Evolutionary conservation across 2,888 invertebrate genomes (phyloP).

Genomic region (Nemotelus pantherinus): DNA sequence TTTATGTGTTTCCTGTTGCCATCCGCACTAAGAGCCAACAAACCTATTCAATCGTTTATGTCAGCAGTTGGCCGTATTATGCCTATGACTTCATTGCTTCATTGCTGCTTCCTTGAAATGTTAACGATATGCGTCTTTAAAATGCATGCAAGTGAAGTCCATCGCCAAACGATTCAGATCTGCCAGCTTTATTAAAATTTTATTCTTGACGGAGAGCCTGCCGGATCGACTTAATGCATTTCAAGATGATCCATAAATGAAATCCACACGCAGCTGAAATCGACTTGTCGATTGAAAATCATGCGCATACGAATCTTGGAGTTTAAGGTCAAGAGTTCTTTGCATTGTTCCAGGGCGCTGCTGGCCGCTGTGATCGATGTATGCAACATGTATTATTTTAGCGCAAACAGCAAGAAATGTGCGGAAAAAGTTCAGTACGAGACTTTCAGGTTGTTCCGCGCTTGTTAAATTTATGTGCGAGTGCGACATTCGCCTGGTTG

Average conservation of each 20-base stretch:
- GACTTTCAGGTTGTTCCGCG: conserved; percentile 26
- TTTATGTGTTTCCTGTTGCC: no score
- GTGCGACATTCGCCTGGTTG: conserved; percentile 28
- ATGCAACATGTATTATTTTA: conserved; percentile 35
- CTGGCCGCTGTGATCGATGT: conserved; percentile 20
- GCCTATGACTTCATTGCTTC: conserved; percentile 23
- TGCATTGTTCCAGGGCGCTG: conserved; percentile 30
- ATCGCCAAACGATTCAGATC: not conserved
- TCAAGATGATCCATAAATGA: conserved; percentile 31
- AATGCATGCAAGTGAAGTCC: conserved; percentile 23
- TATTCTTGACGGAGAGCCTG: conserved; percentile 26
- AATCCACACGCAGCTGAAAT: conserved; percentile 42
- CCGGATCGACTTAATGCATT: conserved; percentile 35
- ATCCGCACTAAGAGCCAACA: no score
- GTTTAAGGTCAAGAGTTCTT: conserved; percentile 44
- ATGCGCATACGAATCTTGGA: conserved; percentile 41
- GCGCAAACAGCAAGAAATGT: not conserved
- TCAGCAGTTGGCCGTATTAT: conserved; percentile 2
- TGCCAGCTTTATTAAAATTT: conserved; percentile 41
- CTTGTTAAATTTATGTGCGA: conserved; percentile 31
- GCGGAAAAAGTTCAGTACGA: not conserved
- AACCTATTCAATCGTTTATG: not conserved
- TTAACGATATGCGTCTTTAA: not conserved
- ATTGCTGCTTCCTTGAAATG: conserved; percentile 21
- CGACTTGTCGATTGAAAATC: conserved; percentile 3